Base-by-base conservation (phyloP, 2,113 vertebrate genomes). In the Benitochromis conjunctus region DNA sequence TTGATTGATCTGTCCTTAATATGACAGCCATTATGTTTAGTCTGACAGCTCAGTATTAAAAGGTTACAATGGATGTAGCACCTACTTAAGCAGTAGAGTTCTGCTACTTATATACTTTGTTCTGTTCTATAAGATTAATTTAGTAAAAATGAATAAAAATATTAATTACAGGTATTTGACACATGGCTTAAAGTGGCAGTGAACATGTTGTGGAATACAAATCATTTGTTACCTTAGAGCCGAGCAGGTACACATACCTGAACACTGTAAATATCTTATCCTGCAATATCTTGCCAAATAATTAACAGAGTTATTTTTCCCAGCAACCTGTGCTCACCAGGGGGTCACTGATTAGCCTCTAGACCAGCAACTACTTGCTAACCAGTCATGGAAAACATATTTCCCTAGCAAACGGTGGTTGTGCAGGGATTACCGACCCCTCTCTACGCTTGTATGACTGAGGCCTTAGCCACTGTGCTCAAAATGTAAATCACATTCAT, bases 1-100 rank as follows among this genome's bases (percentile, higher is more conserved):
- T 83, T 87, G 92, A 94, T 82, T 86, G 92, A 88, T 89, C 54
- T 36, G 53, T 86, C 82, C 43, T 88, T 84, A 90, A 84, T 89
- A 82, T 86, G 83, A 89, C 88, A 91, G 88, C 60, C 80, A 83
- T 92, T 91, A 83, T 91, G 86, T 84, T 86, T 48, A 34, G 62
- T 69, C 77, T 87, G 91, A 90, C 80, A 85, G 80, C 58, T 64
- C 18, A 41, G 55, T 82, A 76, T 76, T 76, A 76, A 76, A 53
- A 76, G 71, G 71, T 53, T 76, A 76, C 71, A 76, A 53, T 13
- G 26, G 71, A 53, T 53, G 26, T 76, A 53, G 46, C 26, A 53
- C 0, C n/a, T 16, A 6, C 38, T 51, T 51, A 74, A 78, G 82
- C 3, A 76, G 46, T 55, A 36, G 79, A 18, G n/a, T 9, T 69